Percentiles rank a stretch among this genome's conserved stretches.
These are phyloP conservation scores for Pteropus rufus DNA, from an alignment of 2,797 vertebrate genomes.

Conservation along the genomic window DNA sequence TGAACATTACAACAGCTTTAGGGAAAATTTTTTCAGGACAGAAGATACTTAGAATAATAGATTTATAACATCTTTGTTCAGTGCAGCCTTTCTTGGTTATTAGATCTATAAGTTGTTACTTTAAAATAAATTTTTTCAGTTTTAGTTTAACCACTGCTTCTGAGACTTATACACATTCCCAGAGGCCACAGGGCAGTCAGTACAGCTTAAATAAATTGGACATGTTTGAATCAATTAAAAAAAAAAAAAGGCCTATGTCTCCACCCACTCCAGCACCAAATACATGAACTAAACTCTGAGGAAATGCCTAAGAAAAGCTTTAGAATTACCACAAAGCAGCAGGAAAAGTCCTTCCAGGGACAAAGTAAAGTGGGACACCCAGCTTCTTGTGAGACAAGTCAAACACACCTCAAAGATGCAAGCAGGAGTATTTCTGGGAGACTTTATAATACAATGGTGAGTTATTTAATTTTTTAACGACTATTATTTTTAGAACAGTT, in stretches of 20 bases:
- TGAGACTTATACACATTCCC: constrained; percentile 33
- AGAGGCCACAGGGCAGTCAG: background rate
- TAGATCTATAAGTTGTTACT: constrained; percentile 55
- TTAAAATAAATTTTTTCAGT: constrained; percentile 59
- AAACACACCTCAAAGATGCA: background rate
- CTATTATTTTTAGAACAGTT: background rate
- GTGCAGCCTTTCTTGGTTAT: constrained; percentile 1
- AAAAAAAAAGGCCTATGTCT: background rate
- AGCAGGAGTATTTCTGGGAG: too few species aligned
- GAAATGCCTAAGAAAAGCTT: background rate
- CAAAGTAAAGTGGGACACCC: background rate
- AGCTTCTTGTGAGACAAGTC: background rate
- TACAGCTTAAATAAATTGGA: constrained; percentile 35
- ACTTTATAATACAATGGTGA: background rate
- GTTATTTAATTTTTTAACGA: background rate
- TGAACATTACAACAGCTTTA: constrained; percentile 42
- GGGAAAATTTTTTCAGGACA: constrained; percentile 40
- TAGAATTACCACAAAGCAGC: background rate
- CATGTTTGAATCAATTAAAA: constrained; percentile 2
- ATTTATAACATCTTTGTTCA: constrained; percentile 37
- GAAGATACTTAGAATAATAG: constrained; percentile 39
- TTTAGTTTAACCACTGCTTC: constrained; percentile 47
- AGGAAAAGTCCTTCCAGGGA: background rate
- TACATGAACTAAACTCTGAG: background rate
- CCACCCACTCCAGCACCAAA: background rate